Evolutionary conservation across 2,888 invertebrate genomes (phyloP), one percentile per base, ranked within the genome.

Genomic region (Empis stercorea): DNA sequence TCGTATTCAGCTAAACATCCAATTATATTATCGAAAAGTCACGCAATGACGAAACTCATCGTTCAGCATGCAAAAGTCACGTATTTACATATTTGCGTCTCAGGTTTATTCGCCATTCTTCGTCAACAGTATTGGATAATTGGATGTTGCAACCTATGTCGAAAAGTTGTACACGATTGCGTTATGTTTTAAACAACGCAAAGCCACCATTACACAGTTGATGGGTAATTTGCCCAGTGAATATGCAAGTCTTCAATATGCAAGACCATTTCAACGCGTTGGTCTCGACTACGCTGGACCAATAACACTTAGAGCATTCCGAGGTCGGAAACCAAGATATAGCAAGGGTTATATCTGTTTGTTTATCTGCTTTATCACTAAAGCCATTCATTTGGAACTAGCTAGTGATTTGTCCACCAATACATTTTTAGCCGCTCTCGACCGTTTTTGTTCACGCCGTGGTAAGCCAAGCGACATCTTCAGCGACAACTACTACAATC

Each of bases 251-350:
- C n/a, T 20, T 4, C 20, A 20, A 20, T 20, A 20, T 20, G 20
- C 20, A 20, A 20, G 20, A 20, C 20, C 20, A 20, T 20, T 20
- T 20, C 20, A 5, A 20, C 20, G 20, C 20, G 20, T 20, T 20
- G 20, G 43, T 11, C 37, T 30, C n/a, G 50, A 50, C 38, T 47
- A 44, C 20, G 47, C 30, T 14, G 49, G 49, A 32, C 49, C 47
- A 3, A 44, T 49, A 2, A 38, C 14, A 27, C 38, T 43, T 30
- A 14, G 20, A 7, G 5, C 16, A 17, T 38, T n/a, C 3, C 30
- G 14, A 11, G 32, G 47, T 3, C 23, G 30, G 5, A 37, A 43
- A 10, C 30, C 43, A 2, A 43, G 20, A 20, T 20, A 20, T 20
- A 20, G 20, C 5, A 37, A 34, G 13, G 36, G 7, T 5, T 32